Percentiles rank a stretch among this genome's conserved stretches.
These are phyloP conservation scores for Campylorhamphus procurvoides DNA, from an alignment of 2,113 vertebrate genomes.

Conservation along the genomic window DNA sequence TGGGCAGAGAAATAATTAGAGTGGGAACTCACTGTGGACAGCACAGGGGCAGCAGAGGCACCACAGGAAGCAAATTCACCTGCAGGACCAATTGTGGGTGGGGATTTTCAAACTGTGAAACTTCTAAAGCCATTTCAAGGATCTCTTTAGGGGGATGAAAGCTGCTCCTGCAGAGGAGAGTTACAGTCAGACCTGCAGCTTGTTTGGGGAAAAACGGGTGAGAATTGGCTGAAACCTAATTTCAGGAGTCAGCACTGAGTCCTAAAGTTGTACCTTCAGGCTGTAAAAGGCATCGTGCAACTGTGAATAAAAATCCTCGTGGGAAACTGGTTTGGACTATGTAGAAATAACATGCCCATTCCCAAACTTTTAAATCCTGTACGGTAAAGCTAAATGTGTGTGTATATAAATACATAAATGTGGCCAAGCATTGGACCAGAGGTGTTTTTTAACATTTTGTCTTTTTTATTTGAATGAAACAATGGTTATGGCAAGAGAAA, in stretches of 20 bases:
- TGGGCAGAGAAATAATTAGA: background rate
- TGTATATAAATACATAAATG: background rate
- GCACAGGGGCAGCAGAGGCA: background rate
- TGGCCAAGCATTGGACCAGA: background rate
- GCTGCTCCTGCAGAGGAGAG: background rate
- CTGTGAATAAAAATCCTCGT: background rate
- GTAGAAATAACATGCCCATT: background rate
- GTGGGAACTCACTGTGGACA: background rate
- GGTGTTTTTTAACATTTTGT: background rate
- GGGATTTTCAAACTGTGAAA: background rate
- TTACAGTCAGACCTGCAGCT: fast-evolving
- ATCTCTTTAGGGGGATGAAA: background rate
- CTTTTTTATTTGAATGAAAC: background rate
- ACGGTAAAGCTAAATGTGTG: background rate
- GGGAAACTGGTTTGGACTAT: background rate
- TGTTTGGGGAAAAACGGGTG: background rate
- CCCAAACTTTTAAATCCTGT: background rate
- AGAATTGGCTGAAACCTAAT: background rate
- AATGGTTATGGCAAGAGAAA: background rate
- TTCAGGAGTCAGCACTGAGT: background rate
- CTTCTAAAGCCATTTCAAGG: background rate
- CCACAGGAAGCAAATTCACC: background rate
- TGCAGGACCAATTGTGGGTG: background rate
- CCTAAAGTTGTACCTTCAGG: background rate
- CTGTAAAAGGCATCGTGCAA: background rate